These are phyloP conservation scores for Palythoa caribaeorum DNA, from an alignment of 92 coral and sea anemone species.

Conservation along the genomic window DNA sequence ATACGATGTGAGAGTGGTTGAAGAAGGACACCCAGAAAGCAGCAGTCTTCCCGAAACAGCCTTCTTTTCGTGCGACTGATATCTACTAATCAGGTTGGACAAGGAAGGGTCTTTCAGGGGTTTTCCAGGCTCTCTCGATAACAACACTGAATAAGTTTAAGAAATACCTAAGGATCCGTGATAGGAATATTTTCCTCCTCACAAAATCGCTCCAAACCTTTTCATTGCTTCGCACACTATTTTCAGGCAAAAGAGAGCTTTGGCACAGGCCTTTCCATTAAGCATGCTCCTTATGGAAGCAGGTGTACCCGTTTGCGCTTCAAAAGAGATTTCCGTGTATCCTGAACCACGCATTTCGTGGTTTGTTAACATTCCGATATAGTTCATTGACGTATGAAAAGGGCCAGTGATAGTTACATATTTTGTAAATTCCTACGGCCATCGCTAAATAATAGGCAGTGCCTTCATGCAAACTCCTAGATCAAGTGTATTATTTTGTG, in stretches of 20 bases:
- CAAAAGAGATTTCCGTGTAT: slow-evolving; percentile 22
- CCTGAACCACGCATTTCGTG: slow-evolving; percentile 55
- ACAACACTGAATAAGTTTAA: neutral
- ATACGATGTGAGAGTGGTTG: neutral
- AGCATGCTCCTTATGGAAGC: slow-evolving; percentile 34
- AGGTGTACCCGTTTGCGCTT: slow-evolving; percentile 28
- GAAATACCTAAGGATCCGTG: neutral
- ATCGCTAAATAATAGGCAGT: slow-evolving; percentile 69
- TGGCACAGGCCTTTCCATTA: slow-evolving; percentile 42
- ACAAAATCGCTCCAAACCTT: slow-evolving; percentile 45
- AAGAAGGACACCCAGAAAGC: neutral
- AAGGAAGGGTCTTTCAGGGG: neutral
- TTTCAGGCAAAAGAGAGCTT: slow-evolving; percentile 19
- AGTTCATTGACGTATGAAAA: slow-evolving; percentile 67
- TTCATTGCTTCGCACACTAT: slow-evolving; percentile 30
- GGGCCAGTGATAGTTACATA: slow-evolving; percentile 68
- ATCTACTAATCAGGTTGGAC: neutral
- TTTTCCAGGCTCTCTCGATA: neutral
- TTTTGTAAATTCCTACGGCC: slow-evolving; percentile 62
- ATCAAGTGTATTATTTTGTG: slow-evolving; percentile 40
- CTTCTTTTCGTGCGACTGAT: neutral
- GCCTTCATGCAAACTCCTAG: slow-evolving; percentile 70
- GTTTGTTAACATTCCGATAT: slow-evolving; percentile 63
- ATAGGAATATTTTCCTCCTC: slow-evolving; percentile 34
- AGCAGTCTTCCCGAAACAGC: slow-evolving; percentile 5